These are phyloP conservation scores for Myotis findleyi DNA, from an alignment of 2,797 vertebrate species.

Conservation along the genomic window DNA sequence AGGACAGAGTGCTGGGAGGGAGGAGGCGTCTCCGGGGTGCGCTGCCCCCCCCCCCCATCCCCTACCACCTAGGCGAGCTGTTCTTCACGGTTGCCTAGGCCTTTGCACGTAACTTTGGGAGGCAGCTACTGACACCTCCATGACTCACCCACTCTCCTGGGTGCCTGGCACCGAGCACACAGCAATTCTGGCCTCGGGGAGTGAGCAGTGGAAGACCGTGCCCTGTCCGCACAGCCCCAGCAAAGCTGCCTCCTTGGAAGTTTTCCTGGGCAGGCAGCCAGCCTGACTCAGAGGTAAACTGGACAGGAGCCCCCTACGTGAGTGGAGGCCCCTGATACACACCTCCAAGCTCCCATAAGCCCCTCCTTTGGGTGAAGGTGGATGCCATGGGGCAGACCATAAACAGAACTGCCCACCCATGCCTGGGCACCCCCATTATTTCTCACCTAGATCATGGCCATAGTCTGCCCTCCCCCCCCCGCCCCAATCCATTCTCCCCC, in stretches of 20 bases:
- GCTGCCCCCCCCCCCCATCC: accelerated
- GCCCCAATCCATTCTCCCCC: neutral
- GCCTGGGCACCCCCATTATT: neutral
- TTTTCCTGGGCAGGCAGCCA: neutral
- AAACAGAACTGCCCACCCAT: neutral
- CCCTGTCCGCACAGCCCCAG: neutral
- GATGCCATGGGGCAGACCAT: neutral
- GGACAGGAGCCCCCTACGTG: neutral
- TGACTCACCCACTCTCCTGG: neutral
- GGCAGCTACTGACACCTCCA: neutral
- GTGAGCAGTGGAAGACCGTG: accelerated
- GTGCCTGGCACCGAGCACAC: neutral
- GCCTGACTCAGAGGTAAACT: neutral
- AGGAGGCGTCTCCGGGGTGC: neutral
- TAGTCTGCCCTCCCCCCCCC: neutral
- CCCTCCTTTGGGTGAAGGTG: neutral
- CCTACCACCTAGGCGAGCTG: accelerated
- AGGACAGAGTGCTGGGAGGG: neutral
- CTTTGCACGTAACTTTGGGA: neutral
- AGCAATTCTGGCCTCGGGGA: neutral
- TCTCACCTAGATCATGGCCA: neutral
- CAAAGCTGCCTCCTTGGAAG: neutral
- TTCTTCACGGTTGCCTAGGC: neutral
- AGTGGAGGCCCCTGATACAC: neutral
- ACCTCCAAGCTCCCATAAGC: neutral